Evolutionary conservation across 2,113 vertebrate species (phyloP).

Genomic region (Lepisosteus oculatus): DNA sequence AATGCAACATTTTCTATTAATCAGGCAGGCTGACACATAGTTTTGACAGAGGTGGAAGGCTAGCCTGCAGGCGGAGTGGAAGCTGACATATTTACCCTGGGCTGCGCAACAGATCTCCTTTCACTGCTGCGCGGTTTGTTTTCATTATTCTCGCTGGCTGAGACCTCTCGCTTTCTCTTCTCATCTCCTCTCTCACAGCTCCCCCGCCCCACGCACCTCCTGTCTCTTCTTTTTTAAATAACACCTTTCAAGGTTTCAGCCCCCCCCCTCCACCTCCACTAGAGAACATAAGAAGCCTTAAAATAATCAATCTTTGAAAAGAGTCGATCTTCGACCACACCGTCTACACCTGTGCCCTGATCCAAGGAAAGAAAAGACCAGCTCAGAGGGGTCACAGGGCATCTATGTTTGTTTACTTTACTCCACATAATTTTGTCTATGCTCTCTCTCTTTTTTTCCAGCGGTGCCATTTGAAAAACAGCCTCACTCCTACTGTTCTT

Average conservation of each 20-base stretch:
- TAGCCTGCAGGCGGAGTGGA: slow-evolving; percentile 32
- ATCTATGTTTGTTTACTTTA: slow-evolving; percentile 13
- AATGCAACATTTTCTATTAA: slow-evolving; percentile 18
- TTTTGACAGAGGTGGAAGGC: slow-evolving; percentile 34
- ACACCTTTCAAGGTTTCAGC: slow-evolving; percentile 10
- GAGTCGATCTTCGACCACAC: not conserved
- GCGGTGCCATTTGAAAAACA: not conserved
- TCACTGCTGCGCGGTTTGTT: slow-evolving; percentile 33
- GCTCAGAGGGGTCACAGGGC: not conserved
- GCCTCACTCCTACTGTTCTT: not conserved
- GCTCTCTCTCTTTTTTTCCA: not conserved
- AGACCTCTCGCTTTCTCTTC: slow-evolving; percentile 22
- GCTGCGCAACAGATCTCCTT: slow-evolving; percentile 35
- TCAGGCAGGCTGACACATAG: slow-evolving; percentile 20
- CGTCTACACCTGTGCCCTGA: slow-evolving; percentile 1
- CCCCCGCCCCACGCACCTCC: slow-evolving; percentile 3
- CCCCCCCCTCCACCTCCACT: not conserved
- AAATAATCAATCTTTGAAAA: slow-evolving; percentile 17
- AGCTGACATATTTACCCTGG: slow-evolving; percentile 29
- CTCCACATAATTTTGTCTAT: slow-evolving; percentile 6
- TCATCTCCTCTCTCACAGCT: slow-evolving; percentile 5
- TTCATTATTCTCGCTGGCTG: slow-evolving; percentile 27
- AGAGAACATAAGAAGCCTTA: slow-evolving; percentile 7
- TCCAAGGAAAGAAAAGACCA: slow-evolving; percentile 7
- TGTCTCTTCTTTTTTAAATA: slow-evolving; percentile 14